A percentile compares a stretch with the other conserved stretches of the same genome.
phyloP scores from a whole-genome alignment of 2,797 vertebrate species.

The Malurus leucopterus region DNA sequence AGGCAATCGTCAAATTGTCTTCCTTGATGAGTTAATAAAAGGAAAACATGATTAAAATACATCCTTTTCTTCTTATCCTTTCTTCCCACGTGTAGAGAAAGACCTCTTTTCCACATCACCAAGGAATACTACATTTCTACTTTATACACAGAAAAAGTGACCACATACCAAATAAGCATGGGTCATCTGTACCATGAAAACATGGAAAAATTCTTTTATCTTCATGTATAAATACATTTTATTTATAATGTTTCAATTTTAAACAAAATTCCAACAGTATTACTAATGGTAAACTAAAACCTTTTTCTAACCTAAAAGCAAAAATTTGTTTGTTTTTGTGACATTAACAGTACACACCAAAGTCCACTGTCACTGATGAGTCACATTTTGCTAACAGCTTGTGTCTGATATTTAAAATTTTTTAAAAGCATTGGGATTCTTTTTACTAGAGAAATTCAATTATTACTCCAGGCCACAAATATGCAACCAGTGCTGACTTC shows the following conservation, averaged over 20 bases:
- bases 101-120: background rate
- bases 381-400: conserved; percentile 41
- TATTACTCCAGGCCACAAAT: conserved; percentile 43
- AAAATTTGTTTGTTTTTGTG: conserved; percentile 56
- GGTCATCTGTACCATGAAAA: background rate
- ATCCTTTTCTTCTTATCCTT: background rate
- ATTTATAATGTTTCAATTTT: conserved; percentile 60
- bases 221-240: conserved; percentile 39
- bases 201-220: conserved; percentile 35
- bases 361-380: conserved; percentile 52
- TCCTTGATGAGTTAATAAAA: background rate
- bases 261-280: conserved; percentile 63
- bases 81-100: background rate
- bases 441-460: conserved; percentile 30
- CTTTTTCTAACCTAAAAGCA: conserved; percentile 34
- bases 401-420: conserved; percentile 10
- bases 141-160: background rate
- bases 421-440: conserved; percentile 1
- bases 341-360: conserved; percentile 31
- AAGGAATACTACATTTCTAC: background rate
- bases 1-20: fast-evolving
- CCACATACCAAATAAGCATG: background rate
- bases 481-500: conserved; percentile 50
- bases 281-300: conserved; percentile 58
- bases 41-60: background rate